phyloP scores from a whole-genome alignment of 35 echinoderm and acorn worm species.

The Lytechinus variegatus region DNA sequence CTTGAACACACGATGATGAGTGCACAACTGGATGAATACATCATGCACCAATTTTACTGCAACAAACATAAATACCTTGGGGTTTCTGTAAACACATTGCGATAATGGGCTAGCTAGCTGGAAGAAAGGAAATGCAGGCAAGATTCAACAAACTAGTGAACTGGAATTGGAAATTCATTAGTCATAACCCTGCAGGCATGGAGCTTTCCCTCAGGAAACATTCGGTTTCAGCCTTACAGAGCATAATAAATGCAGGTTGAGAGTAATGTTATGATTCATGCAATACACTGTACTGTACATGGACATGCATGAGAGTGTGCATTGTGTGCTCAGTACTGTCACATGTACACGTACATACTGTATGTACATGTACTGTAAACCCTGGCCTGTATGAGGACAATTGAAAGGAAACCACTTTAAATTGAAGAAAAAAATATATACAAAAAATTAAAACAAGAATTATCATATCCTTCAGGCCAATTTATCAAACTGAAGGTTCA shows the following conservation, averaged over 20 bases:
- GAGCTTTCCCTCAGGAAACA: neutral
- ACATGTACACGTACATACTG: neutral
- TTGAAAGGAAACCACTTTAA: too few species aligned
- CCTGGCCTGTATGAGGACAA: too few species aligned
- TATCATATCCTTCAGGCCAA: too few species aligned
- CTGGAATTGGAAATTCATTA: neutral
- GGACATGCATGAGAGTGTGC: too few species aligned
- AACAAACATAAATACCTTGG: neutral
- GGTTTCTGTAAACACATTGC: neutral
- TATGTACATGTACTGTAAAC: neutral
- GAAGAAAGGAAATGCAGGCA: neutral
- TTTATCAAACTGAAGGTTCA: too few species aligned
- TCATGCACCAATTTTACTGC: neutral
- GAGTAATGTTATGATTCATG: neutral
- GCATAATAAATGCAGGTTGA: constrained; percentile 28
- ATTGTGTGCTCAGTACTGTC: too few species aligned
- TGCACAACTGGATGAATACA: neutral
- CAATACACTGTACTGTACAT: neutral
- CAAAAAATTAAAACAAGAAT: too few species aligned
- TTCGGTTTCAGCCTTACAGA: neutral
- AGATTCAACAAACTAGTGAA: neutral
- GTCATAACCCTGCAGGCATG: neutral
- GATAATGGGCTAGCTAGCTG: neutral
- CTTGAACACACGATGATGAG: neutral
- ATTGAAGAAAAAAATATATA: too few species aligned